Evolutionary conservation across 1,140 invertebrate genomes (phyloP).

Genomic region (Drosophila dunni): DNA sequence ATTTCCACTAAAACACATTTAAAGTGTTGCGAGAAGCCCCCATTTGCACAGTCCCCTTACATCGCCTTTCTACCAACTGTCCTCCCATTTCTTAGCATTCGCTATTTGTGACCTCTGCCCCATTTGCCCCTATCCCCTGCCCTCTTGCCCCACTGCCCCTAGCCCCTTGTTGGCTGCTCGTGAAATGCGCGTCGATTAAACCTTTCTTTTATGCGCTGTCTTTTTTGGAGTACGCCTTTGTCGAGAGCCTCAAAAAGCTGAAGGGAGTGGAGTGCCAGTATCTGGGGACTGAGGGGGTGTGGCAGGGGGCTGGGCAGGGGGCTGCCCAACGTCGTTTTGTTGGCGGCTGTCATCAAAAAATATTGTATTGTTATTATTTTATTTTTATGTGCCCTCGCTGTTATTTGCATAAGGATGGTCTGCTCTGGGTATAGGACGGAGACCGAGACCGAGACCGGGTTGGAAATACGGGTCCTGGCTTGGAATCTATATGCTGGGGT

Average conservation of each 20-base stretch:
- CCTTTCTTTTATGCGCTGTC: conserved; percentile 76
- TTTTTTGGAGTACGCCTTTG: conserved; percentile 52
- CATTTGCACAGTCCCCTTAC: too few species aligned
- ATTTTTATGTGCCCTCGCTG: conserved; percentile 75
- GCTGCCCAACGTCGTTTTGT: conserved; percentile 46
- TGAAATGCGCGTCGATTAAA: conserved; percentile 74
- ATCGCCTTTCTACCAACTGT: neutral
- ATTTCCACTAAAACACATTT: conserved; percentile 73
- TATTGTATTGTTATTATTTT: conserved; percentile 83
- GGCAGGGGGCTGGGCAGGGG: conserved; percentile 11
- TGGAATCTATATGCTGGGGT: conserved; percentile 2
- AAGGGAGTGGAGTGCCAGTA: neutral
- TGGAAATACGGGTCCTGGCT: neutral
- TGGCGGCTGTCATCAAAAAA: conserved; percentile 79
- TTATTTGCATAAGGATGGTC: conserved; percentile 79
- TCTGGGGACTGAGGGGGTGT: neutral
- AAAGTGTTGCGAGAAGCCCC: conserved; percentile 34
- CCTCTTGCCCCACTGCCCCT: neutral
- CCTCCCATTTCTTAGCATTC: neutral
- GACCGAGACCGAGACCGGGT: neutral
- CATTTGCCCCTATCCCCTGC: neutral
- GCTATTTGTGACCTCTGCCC: conserved; percentile 5
- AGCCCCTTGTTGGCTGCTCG: conserved; percentile 18
- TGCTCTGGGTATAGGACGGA: conserved; percentile 12
- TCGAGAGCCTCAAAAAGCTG: conserved; percentile 36